Evolutionary conservation across 2,113 vertebrate genomes (phyloP).

Genomic region (Ariopsis seemanni): DNA sequence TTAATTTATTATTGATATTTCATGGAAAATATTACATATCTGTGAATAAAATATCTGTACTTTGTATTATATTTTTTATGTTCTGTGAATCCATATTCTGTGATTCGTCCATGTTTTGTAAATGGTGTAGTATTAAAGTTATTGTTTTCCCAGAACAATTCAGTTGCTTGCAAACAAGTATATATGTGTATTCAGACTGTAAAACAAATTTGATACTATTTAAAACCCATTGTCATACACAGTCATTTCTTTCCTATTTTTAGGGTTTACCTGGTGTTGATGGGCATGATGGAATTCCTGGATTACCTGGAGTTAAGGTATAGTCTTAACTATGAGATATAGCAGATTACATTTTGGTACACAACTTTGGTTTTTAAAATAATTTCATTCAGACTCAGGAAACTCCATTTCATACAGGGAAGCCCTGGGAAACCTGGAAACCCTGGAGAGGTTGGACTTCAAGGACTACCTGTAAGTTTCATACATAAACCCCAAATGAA

Average conservation of each 20-base stretch:
- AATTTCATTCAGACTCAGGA: neutral
- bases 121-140: neutral
- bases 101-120: too few species aligned
- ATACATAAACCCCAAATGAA: slow-evolving; percentile 41
- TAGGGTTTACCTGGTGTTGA: slow-evolving; percentile 92
- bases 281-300: slow-evolving; percentile 91
- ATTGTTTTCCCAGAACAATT: neutral
- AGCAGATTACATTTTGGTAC: neutral
- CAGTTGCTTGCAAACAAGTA: neutral
- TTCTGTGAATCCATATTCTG: too few species aligned
- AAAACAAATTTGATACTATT: neutral
- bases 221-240: neutral
- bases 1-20: too few species aligned
- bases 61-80: too few species aligned
- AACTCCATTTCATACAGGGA: slow-evolving; percentile 72
- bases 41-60: too few species aligned
- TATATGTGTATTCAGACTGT: too few species aligned
- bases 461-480: slow-evolving; percentile 90
- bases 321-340: neutral
- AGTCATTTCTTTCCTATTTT: neutral
- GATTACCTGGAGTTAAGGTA: slow-evolving; percentile 94
- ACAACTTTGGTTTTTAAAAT: neutral
- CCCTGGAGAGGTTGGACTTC: slow-evolving; percentile 88
- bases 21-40: too few species aligned
- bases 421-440: slow-evolving; percentile 83